Evolutionary conservation across 2,797 vertebrate species (phyloP).

Genomic region (Prunella strophiata): DNA sequence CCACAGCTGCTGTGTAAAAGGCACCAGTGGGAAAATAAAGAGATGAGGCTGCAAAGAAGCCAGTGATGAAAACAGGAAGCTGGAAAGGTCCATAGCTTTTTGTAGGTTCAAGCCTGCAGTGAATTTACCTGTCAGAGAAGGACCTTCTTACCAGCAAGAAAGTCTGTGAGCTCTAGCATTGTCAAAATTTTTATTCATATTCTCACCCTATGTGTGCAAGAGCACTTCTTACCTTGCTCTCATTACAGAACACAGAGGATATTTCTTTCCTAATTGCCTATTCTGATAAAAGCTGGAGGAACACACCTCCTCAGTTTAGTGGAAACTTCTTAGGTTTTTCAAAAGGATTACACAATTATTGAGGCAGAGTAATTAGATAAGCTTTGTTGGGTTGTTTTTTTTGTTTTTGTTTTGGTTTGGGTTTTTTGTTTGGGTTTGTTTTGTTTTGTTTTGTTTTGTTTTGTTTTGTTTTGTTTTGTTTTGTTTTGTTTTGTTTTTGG

Average conservation of each 20-base stretch:
- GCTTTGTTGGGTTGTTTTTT: not conserved
- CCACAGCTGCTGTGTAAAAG: not conserved
- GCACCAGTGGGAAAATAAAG: not conserved
- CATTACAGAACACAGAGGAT: not conserved
- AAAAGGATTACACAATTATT: not conserved
- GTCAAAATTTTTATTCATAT: not conserved
- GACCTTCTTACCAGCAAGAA: not conserved
- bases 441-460: not conserved
- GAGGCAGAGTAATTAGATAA: not conserved
- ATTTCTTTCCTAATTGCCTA: not conserved
- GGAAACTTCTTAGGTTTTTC: not conserved
- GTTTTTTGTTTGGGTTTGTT: too few species aligned
- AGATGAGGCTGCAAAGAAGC: not conserved
- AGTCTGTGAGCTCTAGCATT: rapidly evolving
- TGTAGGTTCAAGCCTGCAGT: not conserved
- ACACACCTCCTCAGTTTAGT: not conserved
- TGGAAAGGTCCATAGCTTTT: not conserved
- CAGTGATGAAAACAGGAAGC: not conserved
- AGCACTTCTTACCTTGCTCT: not conserved
- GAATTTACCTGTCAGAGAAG: not conserved
- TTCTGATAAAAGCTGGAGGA: not conserved
- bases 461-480: too few species aligned
- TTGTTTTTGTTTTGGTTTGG: too few species aligned
- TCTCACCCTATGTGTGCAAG: not conserved
- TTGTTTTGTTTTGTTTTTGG: too few species aligned